Base-by-base conservation (phyloP, 2,797 vertebrate genomes). In the Lerista edwardsae region DNA sequence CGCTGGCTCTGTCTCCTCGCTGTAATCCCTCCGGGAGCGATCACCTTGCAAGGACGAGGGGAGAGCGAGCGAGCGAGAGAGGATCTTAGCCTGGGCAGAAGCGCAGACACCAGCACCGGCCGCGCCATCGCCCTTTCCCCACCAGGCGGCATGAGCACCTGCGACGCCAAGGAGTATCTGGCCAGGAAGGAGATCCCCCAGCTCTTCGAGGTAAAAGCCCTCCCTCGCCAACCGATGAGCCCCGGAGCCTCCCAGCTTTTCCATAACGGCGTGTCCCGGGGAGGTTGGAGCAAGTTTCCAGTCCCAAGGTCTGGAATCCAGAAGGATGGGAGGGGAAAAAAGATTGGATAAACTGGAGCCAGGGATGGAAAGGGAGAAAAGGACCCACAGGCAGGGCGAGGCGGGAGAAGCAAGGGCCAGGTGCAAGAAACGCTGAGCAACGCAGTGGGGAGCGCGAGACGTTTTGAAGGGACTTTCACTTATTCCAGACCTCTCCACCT, bases 81-180 rank as follows among this genome's bases (percentile, higher is more conserved):
- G 4, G 1, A 17, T 8, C 25, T 10, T 11, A 36, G 51, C 65
- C 59, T 5, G 10, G 44, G 23, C 14, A 31, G 65, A 31, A 29
- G 39, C 23, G 17, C 47, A 19, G 51, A 44, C 75, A 11, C 47
- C 75, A 17, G n/a, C 55, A 7, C n/a, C 64, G 7, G n/a, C 47
- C 41, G 64, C 62, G 41, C 65, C 75, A 21, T 34, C 86, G 65
- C 78, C 71, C 47, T 36, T 51, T 73, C 84, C 78, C 84, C 93
- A 85, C 90, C 87, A 71, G 84, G 87, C 95, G 95, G 94, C 85
- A 98, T 99, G 98, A 98, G 97, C 95, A 96, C 96, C 96, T 97
- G 93, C 95, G 98, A 99, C 88, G 97, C 97, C 79, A 99, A 98
- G 97, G 98, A 99, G 91, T 99, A 99, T 87, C 97, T 99, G 92